phyloP scores from a whole-genome alignment of 2,113 vertebrate species.

The Piprites chloris region DNA sequence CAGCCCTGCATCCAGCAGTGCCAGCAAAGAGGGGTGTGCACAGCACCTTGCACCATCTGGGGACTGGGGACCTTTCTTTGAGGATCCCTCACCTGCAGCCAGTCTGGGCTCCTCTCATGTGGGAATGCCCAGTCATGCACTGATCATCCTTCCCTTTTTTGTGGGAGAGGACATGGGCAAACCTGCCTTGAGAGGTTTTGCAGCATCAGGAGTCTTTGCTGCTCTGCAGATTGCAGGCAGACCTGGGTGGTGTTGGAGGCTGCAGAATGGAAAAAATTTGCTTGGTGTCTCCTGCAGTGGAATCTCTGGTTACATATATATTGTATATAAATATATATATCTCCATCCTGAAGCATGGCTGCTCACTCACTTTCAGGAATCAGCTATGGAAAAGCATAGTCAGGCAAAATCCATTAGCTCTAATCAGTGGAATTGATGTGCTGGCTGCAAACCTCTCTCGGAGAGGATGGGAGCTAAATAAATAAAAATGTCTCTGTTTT shows the following conservation, averaged over 20 bases:
- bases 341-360: background rate
- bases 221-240: background rate
- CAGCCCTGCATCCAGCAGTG: background rate
- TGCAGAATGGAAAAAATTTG: background rate
- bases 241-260: background rate
- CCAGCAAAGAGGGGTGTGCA: background rate
- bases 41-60: background rate
- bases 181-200: background rate
- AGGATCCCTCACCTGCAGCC: background rate
- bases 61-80: background rate
- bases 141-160: background rate
- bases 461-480: background rate
- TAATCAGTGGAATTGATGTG: background rate
- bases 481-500: background rate
- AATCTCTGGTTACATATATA: background rate
- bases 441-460: background rate
- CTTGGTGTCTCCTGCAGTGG: background rate
- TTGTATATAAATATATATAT: background rate
- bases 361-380: background rate
- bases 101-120: background rate
- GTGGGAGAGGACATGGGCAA: background rate
- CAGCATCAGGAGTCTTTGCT: background rate
- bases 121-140: background rate
- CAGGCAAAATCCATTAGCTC: slow-evolving; percentile 1
- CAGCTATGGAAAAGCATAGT: background rate